A percentile compares a stretch with the other conserved stretches of the same genome.
These are phyloP conservation scores for Australoheros scitulus DNA, from an alignment of 2,113 vertebrate species.

Conservation along the genomic window DNA sequence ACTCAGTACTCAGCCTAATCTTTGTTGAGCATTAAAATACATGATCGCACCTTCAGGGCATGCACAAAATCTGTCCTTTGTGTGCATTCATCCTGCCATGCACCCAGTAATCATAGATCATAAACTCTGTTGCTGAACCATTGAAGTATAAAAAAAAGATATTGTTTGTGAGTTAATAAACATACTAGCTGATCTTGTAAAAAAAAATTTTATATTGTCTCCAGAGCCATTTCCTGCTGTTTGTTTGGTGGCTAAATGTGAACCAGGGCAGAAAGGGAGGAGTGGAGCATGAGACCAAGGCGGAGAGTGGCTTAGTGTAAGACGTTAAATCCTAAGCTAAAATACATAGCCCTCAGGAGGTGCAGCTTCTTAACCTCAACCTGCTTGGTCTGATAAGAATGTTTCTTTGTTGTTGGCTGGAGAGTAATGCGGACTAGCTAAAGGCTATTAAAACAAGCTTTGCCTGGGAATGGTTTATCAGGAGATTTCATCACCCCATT, in stretches of 20 bases:
- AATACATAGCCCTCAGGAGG: conserved; percentile 72
- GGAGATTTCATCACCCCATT: conserved; percentile 57
- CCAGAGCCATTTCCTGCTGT: conserved; percentile 23
- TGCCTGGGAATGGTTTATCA: conserved; percentile 57
- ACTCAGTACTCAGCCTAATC: conserved; percentile 66
- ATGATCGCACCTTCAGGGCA: conserved; percentile 72
- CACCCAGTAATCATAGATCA: conserved; percentile 45
- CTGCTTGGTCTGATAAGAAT: conserved; percentile 75
- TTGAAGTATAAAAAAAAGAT: conserved; percentile 34
- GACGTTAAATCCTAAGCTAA: conserved; percentile 69
- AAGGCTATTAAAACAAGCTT: conserved; percentile 64
- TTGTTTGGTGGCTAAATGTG: conserved; percentile 49
- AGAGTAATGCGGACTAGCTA: conserved; percentile 61
- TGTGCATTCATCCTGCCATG: conserved; percentile 49
- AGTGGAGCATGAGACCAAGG: conserved; percentile 36
- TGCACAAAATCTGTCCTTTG: conserved; percentile 62
- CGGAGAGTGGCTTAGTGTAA: conserved; percentile 70
- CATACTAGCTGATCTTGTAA: conserved; percentile 43
- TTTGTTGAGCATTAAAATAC: conserved; percentile 75
- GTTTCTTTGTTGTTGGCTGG: conserved; percentile 66
- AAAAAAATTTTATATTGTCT: conserved; percentile 32
- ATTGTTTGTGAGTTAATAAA: conserved; percentile 61
- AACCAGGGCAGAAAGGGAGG: conserved; percentile 36
- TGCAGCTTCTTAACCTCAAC: conserved; percentile 71
- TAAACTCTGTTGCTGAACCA: conserved; percentile 51